phyloP scores from a whole-genome alignment of 1,140 invertebrate genomes.

The Trichogramma pretiosum region DNA sequence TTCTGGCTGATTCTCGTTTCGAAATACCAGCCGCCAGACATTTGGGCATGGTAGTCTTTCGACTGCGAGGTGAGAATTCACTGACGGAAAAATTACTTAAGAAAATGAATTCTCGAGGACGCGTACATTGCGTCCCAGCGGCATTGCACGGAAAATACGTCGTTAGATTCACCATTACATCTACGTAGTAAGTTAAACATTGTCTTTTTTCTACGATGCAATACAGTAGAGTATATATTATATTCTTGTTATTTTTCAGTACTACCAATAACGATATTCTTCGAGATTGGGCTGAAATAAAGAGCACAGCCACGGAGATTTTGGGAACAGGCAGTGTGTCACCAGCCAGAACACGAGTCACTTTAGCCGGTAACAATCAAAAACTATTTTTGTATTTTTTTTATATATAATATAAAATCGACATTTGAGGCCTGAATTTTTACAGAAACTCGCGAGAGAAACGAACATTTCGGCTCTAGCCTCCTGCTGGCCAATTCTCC shows the following conservation, averaged over 20 bases:
- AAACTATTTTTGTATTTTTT: too few relatives aligned
- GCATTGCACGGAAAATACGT: constrained; percentile 84
- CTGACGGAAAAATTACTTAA: constrained; percentile 79
- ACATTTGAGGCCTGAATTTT: constrained; percentile 18
- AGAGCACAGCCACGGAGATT: constrained; percentile 65
- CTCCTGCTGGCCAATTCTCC: constrained; percentile 87
- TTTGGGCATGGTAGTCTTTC: constrained; percentile 89
- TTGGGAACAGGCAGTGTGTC: constrained; percentile 47
- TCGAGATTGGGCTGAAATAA: constrained; percentile 85
- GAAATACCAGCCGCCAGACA: constrained; percentile 82
- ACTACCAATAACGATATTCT: constrained; percentile 84
- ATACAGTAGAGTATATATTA: constrained; percentile 1
- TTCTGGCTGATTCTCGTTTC: constrained; percentile 74
- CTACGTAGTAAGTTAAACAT: constrained; percentile 50
- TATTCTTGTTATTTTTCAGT: constrained; percentile 27
- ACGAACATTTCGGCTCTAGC: constrained; percentile 86
- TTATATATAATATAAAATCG: constrained; percentile 9
- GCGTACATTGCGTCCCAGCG: constrained; percentile 88
- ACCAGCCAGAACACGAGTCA: constrained; percentile 53
- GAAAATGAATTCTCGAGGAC: constrained; percentile 73
- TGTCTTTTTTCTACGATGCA: not conserved
- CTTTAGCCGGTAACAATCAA: constrained; percentile 70
- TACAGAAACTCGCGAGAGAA: constrained; percentile 69
- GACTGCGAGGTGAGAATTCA: constrained; percentile 75
- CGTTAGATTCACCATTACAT: constrained; percentile 85